These are phyloP conservation scores for Pardalotus punctatus DNA, from an alignment of 2,113 vertebrate species.

Conservation along the genomic window DNA sequence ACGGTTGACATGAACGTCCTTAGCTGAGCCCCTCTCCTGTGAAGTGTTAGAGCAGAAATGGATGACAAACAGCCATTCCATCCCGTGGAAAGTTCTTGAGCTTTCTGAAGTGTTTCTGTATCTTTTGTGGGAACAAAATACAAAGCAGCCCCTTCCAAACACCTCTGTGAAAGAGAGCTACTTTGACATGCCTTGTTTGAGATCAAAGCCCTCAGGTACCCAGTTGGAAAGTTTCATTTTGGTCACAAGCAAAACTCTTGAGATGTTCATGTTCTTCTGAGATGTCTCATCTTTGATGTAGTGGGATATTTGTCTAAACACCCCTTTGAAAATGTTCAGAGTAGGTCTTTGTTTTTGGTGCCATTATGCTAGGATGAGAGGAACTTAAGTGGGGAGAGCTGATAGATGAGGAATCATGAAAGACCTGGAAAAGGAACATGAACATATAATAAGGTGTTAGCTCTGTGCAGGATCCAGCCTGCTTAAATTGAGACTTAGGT, in stretches of 20 bases:
- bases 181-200: background rate
- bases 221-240: background rate
- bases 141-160: background rate
- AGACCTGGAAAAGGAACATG: background rate
- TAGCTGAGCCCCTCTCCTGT: background rate
- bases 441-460: background rate
- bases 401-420: background rate
- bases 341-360: background rate
- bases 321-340: background rate
- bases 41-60: background rate
- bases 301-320: background rate
- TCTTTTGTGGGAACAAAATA: background rate
- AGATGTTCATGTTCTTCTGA: background rate
- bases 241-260: background rate
- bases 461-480: background rate
- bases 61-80: background rate
- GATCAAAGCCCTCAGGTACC: background rate
- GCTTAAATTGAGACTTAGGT: background rate
- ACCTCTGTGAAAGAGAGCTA: background rate
- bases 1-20: rapidly evolving
- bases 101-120: background rate
- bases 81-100: background rate
- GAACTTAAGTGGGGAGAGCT: background rate
- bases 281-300: background rate
- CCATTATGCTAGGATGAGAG: background rate